Evolutionary conservation across 1,140 invertebrate genomes (phyloP).

Genomic region (Cotesia chilonis): DNA sequence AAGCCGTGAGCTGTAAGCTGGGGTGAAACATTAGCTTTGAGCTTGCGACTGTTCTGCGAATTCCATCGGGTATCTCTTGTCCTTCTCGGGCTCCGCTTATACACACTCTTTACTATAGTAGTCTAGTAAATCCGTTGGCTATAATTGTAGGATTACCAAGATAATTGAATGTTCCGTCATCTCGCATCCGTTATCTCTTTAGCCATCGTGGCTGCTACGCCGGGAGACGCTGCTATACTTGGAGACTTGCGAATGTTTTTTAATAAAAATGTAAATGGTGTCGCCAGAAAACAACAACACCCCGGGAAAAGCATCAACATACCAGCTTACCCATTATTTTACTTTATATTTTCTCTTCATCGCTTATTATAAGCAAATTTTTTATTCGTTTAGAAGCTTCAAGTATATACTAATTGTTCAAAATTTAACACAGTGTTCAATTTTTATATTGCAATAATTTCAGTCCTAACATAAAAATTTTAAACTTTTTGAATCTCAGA

Average conservation of each 20-base stretch:
- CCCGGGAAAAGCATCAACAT: background rate
- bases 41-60: slow-evolving; percentile 3
- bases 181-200: slow-evolving; percentile 40
- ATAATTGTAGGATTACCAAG: slow-evolving; percentile 46
- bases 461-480: too few species aligned
- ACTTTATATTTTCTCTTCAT: background rate
- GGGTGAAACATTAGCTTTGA: background rate
- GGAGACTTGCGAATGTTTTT: slow-evolving; percentile 43
- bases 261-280: slow-evolving; percentile 47
- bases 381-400: background rate
- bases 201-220: slow-evolving; percentile 30
- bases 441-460: too few species aligned
- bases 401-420: too few species aligned
- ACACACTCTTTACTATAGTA: slow-evolving; percentile 23
- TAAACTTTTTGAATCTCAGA: too few species aligned
- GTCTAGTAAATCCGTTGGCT: slow-evolving; percentile 45
- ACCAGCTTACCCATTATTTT: background rate
- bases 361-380: background rate
- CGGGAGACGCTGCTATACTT: slow-evolving; percentile 10
- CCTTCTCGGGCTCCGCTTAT: background rate
- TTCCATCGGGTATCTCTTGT: slow-evolving; percentile 12
- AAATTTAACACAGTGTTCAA: too few species aligned
- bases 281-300: slow-evolving; percentile 3
- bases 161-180: slow-evolving; percentile 47
- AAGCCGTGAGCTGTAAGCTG: background rate